Evolutionary conservation across 2,888 invertebrate genomes (phyloP).

Genomic region (Cryptocheilus praepositus): DNA sequence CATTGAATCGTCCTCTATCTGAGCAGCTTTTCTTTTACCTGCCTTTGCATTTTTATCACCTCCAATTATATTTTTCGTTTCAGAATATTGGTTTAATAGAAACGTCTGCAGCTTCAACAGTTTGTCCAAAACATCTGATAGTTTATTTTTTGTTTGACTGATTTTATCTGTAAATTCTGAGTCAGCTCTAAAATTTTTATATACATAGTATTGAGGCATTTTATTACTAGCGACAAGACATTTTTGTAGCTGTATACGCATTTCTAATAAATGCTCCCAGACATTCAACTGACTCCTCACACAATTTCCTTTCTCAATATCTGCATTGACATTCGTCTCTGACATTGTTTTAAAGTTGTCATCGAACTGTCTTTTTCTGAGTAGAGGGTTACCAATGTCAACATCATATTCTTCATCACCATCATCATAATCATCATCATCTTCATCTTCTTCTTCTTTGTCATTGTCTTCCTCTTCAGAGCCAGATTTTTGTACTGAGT

Average conservation of each 20-base stretch:
- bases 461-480: conserved; percentile 38
- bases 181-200: conserved; percentile 75
- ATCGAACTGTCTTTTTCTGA: conserved; percentile 63
- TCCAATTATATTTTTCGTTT: conserved; percentile 77
- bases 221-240: conserved; percentile 85
- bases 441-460: conserved; percentile 25
- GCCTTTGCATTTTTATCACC: conserved; percentile 37
- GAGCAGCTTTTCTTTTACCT: conserved; percentile 60
- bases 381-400: conserved; percentile 73
- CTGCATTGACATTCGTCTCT: conserved; percentile 77
- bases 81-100: conserved; percentile 81
- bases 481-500: too few species aligned
- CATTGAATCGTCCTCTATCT: conserved; percentile 70
- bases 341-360: conserved; percentile 78
- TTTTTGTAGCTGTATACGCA: conserved; percentile 92
- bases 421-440: conserved; percentile 46
- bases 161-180: conserved; percentile 77
- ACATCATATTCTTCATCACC: conserved; percentile 59
- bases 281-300: conserved; percentile 83
- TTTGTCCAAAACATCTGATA: conserved; percentile 81
- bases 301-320: conserved; percentile 81
- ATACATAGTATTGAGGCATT: conserved; percentile 82
- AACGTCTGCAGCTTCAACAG: conserved; percentile 79
- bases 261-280: conserved; percentile 91
- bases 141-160: conserved; percentile 76